Conservation (phyloP, 2,888 invertebrate species). For the Chironomus tentans region DNA sequence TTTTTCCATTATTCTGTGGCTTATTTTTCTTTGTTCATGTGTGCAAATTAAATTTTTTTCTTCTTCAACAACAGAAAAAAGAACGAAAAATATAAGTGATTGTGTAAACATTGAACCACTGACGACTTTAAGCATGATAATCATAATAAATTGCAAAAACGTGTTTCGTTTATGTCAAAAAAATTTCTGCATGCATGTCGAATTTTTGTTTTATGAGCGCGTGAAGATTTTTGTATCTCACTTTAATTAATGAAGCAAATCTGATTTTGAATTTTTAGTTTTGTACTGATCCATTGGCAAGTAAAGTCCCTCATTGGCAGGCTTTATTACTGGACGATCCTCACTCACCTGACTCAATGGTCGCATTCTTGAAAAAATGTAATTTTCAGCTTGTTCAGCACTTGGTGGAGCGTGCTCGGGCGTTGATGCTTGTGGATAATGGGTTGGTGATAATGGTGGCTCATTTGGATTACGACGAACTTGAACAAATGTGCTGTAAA, state of each 20-base stretch:
- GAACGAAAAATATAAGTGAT: neutral
- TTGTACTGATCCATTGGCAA: slow-evolving; percentile 21
- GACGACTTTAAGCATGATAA: slow-evolving; percentile 32
- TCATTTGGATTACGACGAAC: slow-evolving; percentile 30
- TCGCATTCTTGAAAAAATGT: slow-evolving; percentile 81
- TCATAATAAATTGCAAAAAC: slow-evolving; percentile 34
- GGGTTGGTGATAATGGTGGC: slow-evolving; percentile 75
- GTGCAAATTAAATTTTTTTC: too few relatives aligned
- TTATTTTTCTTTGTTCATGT: neutral
- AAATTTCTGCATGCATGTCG: neutral
- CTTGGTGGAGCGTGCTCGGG: slow-evolving; percentile 92
- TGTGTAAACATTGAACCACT: neutral
- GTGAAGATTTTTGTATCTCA: neutral
- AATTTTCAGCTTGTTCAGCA: slow-evolving; percentile 77
- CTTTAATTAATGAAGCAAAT: neutral
- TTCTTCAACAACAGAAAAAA: too few relatives aligned
- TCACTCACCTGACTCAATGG: slow-evolving; percentile 81
- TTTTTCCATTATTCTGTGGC: neutral
- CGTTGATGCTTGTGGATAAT: slow-evolving; percentile 85
- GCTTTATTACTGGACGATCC: slow-evolving; percentile 28
- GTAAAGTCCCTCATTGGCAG: neutral
- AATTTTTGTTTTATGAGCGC: neutral
- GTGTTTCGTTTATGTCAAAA: neutral
- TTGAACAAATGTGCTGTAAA: slow-evolving; percentile 15
- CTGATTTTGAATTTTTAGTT: neutral